These are phyloP conservation scores for Diaperis boleti DNA, from an alignment of 2,888 invertebrate species.

Conservation along the genomic window DNA sequence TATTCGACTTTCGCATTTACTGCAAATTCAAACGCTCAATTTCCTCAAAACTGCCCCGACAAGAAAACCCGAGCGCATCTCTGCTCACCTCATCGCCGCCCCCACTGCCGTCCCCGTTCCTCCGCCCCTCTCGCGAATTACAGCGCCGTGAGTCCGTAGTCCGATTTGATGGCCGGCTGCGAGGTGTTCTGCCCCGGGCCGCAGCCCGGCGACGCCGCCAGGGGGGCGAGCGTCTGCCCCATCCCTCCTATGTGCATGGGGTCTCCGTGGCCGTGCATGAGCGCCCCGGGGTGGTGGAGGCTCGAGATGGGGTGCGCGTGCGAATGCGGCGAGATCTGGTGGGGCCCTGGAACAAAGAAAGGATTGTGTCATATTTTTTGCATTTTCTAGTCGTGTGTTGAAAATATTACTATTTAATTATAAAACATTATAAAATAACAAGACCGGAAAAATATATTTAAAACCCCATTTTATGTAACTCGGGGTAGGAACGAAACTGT, in stretches of 20 bases:
- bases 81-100: background rate
- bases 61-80: background rate
- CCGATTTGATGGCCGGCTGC: slow-evolving; percentile 82
- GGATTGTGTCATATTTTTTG: too few relatives aligned
- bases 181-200: slow-evolving; percentile 68
- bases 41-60: background rate
- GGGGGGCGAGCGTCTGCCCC: slow-evolving; percentile 71
- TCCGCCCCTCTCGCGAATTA: slow-evolving; percentile 63
- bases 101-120: background rate
- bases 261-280: slow-evolving; percentile 61
- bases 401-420: too few relatives aligned
- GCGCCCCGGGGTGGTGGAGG: slow-evolving; percentile 61
- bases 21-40: too few relatives aligned
- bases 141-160: slow-evolving; percentile 87
- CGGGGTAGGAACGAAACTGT: too few relatives aligned
- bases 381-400: too few relatives aligned
- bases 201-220: slow-evolving; percentile 70
- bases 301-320: slow-evolving; percentile 69
- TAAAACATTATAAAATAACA: too few relatives aligned
- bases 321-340: slow-evolving; percentile 68
- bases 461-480: too few relatives aligned
- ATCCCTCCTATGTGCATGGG: slow-evolving; percentile 69
- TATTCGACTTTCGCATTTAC: too few relatives aligned
- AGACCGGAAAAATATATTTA: too few relatives aligned
- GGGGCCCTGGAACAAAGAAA: too few relatives aligned